A percentile compares a stretch with the other conserved stretches of the same genome.
phyloP scores from a whole-genome alignment of 2,113 vertebrate genomes.

The Gasterosteus aculeatus region DNA sequence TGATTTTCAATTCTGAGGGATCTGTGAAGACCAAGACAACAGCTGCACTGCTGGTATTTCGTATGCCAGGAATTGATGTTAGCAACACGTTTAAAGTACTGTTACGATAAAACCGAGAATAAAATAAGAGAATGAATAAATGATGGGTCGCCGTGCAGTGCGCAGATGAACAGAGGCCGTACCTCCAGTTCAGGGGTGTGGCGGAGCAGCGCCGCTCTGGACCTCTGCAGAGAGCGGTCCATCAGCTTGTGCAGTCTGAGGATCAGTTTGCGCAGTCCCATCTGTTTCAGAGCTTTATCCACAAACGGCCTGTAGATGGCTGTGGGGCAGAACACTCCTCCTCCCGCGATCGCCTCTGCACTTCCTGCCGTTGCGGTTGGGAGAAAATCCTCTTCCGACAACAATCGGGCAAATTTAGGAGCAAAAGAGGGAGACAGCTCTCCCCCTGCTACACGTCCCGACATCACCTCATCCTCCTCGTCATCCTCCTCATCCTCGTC shows the following conservation, averaged over 20 bases:
- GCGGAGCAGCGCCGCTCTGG: slow-evolving; percentile 89
- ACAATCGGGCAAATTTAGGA: slow-evolving; percentile 82
- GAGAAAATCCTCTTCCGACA: slow-evolving; percentile 87
- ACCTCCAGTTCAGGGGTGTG: slow-evolving; percentile 89
- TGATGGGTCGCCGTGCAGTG: neutral
- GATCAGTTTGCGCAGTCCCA: slow-evolving; percentile 97
- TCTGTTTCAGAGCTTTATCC: slow-evolving; percentile 99
- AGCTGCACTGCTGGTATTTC: no score
- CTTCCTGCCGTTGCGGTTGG: slow-evolving; percentile 59
- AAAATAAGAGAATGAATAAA: neutral
- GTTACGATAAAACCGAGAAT: no score
- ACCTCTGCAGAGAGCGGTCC: slow-evolving; percentile 95
- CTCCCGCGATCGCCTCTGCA: slow-evolving; percentile 55
- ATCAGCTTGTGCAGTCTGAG: slow-evolving; percentile 97
- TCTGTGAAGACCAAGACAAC: no score
- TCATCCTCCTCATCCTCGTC: slow-evolving; percentile 49
- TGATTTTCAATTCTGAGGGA: no score
- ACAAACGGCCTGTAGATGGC: slow-evolving; percentile 98
- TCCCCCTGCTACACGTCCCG: slow-evolving; percentile 42
- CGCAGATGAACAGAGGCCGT: neutral
- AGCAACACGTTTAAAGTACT: no score
- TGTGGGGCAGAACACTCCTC: slow-evolving; percentile 87
- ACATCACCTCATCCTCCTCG: slow-evolving; percentile 37
- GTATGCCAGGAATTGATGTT: no score
- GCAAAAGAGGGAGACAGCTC: slow-evolving; percentile 77